Evolutionary conservation across 2,888 invertebrate species (phyloP).

Genomic region (Boloria selene): DNA sequence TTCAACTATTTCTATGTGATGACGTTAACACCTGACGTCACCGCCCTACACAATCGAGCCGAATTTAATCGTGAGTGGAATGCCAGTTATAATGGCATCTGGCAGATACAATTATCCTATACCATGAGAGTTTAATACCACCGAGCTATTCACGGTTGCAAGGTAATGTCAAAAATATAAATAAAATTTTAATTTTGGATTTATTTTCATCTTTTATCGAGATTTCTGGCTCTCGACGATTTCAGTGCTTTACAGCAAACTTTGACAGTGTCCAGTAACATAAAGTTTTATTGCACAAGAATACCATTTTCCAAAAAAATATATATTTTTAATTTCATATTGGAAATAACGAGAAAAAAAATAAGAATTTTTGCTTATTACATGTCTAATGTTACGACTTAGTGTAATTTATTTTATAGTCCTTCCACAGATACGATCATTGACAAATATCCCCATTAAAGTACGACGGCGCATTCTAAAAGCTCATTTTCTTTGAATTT

Average conservation of each 20-base stretch:
- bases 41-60: slow-evolving; percentile 28
- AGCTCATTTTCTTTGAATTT: slow-evolving; percentile 16
- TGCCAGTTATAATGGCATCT: slow-evolving; percentile 33
- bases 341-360: not conserved
- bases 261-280: too few species aligned
- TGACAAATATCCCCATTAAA: not conserved
- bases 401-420: not conserved
- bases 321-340: too few species aligned
- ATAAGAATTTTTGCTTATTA: not conserved
- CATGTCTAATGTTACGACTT: not conserved
- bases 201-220: too few species aligned
- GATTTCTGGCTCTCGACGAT: too few species aligned
- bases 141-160: not conserved
- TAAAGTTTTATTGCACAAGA: too few species aligned
- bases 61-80: slow-evolving; percentile 26
- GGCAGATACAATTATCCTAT: slow-evolving; percentile 26
- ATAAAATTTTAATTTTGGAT: not conserved
- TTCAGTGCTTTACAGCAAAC: too few species aligned
- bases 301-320: too few species aligned
- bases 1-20: slow-evolving; percentile 30
- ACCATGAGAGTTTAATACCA: slow-evolving; percentile 27
- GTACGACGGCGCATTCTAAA: slow-evolving; percentile 7
- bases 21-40: slow-evolving; percentile 33
- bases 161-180: too few species aligned
- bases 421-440: slow-evolving; percentile 6